Base-by-base conservation (phyloP, 2,113 vertebrate genomes). In the Caranx melampygus region DNA sequence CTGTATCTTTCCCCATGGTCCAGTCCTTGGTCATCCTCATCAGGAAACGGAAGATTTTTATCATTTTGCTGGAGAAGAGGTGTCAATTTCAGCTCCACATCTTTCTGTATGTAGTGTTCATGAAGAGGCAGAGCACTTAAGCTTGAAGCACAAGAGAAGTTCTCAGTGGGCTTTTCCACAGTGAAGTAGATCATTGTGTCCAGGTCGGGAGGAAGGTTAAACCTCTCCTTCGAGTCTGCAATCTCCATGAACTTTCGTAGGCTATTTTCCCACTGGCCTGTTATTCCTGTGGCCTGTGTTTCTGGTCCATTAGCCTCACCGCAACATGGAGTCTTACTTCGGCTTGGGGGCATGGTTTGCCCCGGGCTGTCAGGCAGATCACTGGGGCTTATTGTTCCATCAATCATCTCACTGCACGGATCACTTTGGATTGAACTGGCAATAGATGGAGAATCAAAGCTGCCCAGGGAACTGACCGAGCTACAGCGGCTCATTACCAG, bases 401-500 rank as follows among this genome's bases (percentile, higher is more conserved):
- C 98, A 66, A 97, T 95, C 96, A 98, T 97, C 84, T 97, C 98
- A 0, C 98, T 99, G 92, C 97, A 98, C 0, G 98, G 98, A 83
- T 99, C 98, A 0, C 98, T 99, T 84, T 97, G 96, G 88, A 99
- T 97, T n/a, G 98, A 99, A 92, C 98, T 99, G 85, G 96, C 98
- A 3, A 99, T 98, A 73, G 97, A 99, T 0, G 95, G 96, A 71
- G 96, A 97, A 88, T 99, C 98, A 1, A 99, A 99, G 90, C 97
- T 99, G 69, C 97, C 97, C 77, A 99, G 83, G 0, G 98, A 99
- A 87, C 98, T 99, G 72, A 99, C 97, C 0, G 98, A 99, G 86
- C 98, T 99, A 88, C 98, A 99, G 76, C 98, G 97, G 75, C 97
- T 99, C 95, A 99, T 96, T 20, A 99, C 96, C 72, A 99, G 92